A percentile compares a stretch with the other conserved stretches of the same genome.
These are phyloP conservation scores for Lasaia peninsularis DNA, from an alignment of 1,140 invertebrate genomes.

Conservation along the genomic window DNA sequence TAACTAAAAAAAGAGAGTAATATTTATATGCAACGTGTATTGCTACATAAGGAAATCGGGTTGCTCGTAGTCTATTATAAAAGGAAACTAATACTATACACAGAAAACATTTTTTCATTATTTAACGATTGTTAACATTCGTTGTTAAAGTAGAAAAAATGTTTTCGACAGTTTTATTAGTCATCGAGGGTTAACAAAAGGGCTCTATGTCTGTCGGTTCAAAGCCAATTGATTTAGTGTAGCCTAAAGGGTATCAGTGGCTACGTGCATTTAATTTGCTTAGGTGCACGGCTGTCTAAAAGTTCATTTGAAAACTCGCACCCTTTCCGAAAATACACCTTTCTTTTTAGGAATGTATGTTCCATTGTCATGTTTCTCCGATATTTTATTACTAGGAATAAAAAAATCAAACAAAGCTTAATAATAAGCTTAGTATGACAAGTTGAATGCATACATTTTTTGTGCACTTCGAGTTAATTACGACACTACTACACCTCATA, in stretches of 20 bases:
- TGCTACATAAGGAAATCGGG: no score
- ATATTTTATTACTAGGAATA: no score
- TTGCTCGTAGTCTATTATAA: no score
- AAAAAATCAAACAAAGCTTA: no score
- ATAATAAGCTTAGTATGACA: no score
- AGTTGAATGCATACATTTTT: no score
- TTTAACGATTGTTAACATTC: not conserved
- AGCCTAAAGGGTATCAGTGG: slow-evolving; percentile 46
- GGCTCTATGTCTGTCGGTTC: slow-evolving; percentile 57
- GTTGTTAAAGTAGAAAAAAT: not conserved
- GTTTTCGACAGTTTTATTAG: slow-evolving; percentile 43
- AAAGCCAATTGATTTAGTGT: slow-evolving; percentile 55
- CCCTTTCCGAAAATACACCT: not conserved
- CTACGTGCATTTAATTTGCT: slow-evolving; percentile 46
- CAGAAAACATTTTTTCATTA: slow-evolving; percentile 5
- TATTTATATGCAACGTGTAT: no score
- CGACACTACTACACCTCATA: no score
- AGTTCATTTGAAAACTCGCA: slow-evolving; percentile 8
- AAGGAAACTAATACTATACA: slow-evolving; percentile 54
- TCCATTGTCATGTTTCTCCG: slow-evolving; percentile 3
- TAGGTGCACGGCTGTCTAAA: slow-evolving; percentile 18
- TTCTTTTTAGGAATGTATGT: not conserved
- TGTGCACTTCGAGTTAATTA: no score
- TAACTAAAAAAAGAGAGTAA: no score
- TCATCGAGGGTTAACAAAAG: slow-evolving; percentile 51